Base-by-base conservation (phyloP, 2,113 vertebrate species). In the Notiomystis cincta region DNA sequence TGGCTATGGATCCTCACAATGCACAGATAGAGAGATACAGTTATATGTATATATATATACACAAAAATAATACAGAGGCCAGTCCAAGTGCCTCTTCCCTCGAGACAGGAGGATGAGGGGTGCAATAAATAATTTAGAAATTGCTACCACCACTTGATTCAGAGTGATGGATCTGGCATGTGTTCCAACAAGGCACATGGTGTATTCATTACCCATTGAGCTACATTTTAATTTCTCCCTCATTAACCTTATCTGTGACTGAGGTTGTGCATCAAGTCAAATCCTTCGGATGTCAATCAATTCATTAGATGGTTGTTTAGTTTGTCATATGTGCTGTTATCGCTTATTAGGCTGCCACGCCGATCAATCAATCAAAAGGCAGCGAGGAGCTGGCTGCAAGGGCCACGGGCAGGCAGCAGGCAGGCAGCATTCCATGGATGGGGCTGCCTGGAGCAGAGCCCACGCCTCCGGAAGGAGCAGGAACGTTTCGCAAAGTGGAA, bases 121-220 rank as follows among this genome's bases (percentile, higher is more conserved):
- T 51, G 37, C 92, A 89, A 97, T 97, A 97, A 98, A 98, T 98
- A 97, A 97, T 97, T 97, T 97, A 97, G 97, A 95, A 97, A 97
- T 96, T 95, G 94, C 89, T 93, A 89, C 95, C 95, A 88, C 94
- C 90, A 24, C 95, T 95, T 97, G 95, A 92, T 96, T 94, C 96
- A 91, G 95, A 90, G 90, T 96, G 96, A 95, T 97, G 96, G 96
- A 98, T 96, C 95, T 97, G 95, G 96, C 95, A 95, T 95, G 96
- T 97, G 96, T 95, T 97, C 95, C 97, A 94, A 90, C 50, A 94
- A 95, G 93, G 96, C 94, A 92, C 95, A 96, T 86, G 96, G 95
- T 96, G 96, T 95, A 97, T 97, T 98, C 97, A 98, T 98, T 97
- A 98, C 97, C 95, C 96, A 95, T 90, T 48, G 57, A 97, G 96